Percentiles rank a stretch among this genome's conserved stretches.
These are phyloP conservation scores for Gymnobelideus leadbeateri DNA, from an alignment of 2,113 vertebrate species.

Conservation along the genomic window DNA sequence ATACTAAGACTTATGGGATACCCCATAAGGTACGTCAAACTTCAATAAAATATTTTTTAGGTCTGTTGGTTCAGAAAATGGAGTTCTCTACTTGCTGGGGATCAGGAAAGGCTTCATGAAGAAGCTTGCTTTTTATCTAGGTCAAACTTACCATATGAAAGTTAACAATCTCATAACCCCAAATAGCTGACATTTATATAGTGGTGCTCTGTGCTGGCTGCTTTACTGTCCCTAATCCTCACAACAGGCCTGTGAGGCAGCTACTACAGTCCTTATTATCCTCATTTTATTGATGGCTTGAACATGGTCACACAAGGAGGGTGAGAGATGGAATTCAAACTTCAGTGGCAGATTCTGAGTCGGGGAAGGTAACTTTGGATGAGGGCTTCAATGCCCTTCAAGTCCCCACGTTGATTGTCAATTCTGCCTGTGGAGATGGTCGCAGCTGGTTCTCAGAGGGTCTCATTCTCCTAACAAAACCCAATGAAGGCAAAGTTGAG, in stretches of 20 bases:
- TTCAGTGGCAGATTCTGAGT: background rate
- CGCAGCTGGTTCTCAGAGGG: background rate
- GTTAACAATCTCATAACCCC: background rate
- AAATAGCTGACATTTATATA: background rate
- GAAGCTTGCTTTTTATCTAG: background rate
- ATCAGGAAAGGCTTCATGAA: background rate
- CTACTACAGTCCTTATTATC: background rate
- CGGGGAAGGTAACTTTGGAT: background rate
- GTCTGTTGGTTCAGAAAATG: background rate
- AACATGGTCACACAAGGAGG: background rate
- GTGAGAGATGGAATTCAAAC: background rate
- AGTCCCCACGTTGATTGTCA: background rate
- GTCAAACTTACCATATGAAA: background rate
- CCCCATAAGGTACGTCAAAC: background rate
- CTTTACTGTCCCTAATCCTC: background rate
- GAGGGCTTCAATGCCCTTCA: background rate
- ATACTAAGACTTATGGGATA: background rate
- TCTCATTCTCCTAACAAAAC: background rate
- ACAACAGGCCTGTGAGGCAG: background rate
- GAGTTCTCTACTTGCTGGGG: background rate
- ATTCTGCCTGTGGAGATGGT: background rate
- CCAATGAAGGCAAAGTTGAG: background rate
- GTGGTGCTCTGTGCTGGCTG: background rate
- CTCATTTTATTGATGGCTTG: background rate
- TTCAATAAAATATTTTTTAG: background rate